Evolutionary conservation across 23 tunicate species (phyloP).

Genomic region (Styela plicata): DNA sequence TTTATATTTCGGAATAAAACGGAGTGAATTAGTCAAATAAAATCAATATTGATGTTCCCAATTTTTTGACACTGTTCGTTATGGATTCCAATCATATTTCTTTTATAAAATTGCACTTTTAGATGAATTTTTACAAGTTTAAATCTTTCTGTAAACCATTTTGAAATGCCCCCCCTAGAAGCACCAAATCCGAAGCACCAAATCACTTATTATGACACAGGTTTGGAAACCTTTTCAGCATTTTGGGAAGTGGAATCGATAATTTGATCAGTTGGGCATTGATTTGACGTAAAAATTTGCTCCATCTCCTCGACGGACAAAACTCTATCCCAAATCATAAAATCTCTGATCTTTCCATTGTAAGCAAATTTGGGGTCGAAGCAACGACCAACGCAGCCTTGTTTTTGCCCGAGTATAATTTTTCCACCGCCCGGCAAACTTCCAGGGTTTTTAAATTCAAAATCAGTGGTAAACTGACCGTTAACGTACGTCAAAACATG

Average conservation of each 20-base stretch:
- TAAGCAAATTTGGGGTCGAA: neutral
- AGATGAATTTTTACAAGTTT: no score
- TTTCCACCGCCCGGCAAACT: neutral
- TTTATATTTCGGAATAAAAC: no score
- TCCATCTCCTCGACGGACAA: neutral
- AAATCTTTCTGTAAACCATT: no score
- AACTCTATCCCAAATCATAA: slow-evolving; percentile 5
- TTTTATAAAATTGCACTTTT: no score
- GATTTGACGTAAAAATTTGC: neutral
- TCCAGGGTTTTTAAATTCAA: neutral
- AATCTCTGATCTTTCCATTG: neutral
- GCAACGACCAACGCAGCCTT: neutral
- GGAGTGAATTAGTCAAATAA: no score
- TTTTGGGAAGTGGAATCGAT: neutral
- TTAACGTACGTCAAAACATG: neutral
- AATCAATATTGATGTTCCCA: no score
- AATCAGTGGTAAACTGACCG: neutral
- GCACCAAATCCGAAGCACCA: no score
- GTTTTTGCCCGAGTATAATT: slow-evolving; percentile 13
- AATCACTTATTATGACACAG: neutral
- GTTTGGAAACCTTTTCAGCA: neutral
- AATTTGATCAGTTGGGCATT: neutral
- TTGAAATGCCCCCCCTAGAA: no score
- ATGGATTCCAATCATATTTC: no score
- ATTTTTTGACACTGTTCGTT: no score